Evolutionary conservation across 2,888 invertebrate genomes (phyloP).

Genomic region (Netelia melanura): DNA sequence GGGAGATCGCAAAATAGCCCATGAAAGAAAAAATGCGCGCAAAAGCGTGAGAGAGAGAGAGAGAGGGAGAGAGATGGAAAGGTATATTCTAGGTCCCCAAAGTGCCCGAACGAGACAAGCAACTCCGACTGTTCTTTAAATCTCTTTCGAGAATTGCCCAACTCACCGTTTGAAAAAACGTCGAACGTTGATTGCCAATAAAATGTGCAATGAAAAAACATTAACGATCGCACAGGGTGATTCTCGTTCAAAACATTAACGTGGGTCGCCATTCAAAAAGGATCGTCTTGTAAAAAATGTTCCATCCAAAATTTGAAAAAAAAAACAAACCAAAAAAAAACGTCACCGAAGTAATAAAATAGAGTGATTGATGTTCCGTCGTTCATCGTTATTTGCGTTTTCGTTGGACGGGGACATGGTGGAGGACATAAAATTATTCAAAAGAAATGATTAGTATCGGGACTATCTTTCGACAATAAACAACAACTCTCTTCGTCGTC

Average conservation of each 20-base stretch:
- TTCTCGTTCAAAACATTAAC: conserved; percentile 31
- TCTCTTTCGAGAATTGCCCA: conserved; percentile 59
- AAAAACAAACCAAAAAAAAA: conserved; percentile 6
- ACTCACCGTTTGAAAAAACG: conserved; percentile 18
- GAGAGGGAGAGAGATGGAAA: conserved; percentile 37
- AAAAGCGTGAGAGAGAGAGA: conserved; percentile 2
- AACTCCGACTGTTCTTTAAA: conserved; percentile 53
- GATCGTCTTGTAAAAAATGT: conserved; percentile 39
- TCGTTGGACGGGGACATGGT: background rate
- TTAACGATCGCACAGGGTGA: conserved; percentile 32
- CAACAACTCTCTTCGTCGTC: conserved; percentile 23
- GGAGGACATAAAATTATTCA: conserved; percentile 57
- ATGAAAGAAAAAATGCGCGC: conserved; percentile 4
- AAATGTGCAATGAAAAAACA: conserved; percentile 57
- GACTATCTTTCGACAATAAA: background rate
- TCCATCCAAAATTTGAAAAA: conserved; percentile 2
- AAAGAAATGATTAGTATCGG: conserved; percentile 5
- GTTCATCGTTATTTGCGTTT: conserved; percentile 33
- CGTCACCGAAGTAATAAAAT: conserved; percentile 29
- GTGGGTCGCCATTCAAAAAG: conserved; percentile 22
- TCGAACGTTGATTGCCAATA: conserved; percentile 34
- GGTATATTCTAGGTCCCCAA: conserved; percentile 58
- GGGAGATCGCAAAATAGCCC: conserved; percentile 48
- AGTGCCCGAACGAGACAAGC: conserved; percentile 46
- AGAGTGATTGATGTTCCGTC: conserved; percentile 32